Base-by-base conservation (phyloP, 1,140 invertebrate species). In the Chironomus tepperi region DNA sequence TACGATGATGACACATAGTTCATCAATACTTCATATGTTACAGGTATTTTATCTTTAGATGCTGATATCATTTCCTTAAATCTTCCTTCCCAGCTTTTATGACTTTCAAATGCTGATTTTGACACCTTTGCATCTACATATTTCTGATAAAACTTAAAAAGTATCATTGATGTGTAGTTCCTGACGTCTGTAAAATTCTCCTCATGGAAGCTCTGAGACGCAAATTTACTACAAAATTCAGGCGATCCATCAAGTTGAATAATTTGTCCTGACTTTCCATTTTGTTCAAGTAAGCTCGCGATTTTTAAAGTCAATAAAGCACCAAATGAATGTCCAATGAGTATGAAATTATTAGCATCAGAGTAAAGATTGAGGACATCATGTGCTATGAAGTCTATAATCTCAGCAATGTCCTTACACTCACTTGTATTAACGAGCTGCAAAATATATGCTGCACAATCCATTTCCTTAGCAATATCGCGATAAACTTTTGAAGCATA, bases 271-370 rank as follows among this genome's bases (percentile, higher is more conserved):
- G 77, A 79, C 65, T 80, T 82, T 76, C 88, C 88, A 78, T 85
- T 79, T 21, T 79, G 81, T 82, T 91, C 89, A 34, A 91, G 79
- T 43, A 83, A 75, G 2, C 79, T 76, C 1, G 85, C 86, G 3
- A 89, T 74, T 78, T 89, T 85, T 6, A 90, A 74, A 2, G 85
- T 84, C 7, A 89, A 78, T 12, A 86, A 77, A n/a, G 84, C 80
- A 47, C 89, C 89, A 78, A 85, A 90, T 16, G 89, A 90, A 81
- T 90, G 90, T 5, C 87, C 88, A 24, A 90, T 81, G 0, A 91
- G 77, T 74, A 84, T 86, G 80, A 87, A 89, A 70, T 70, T 18
- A 2, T 70, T 6, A 19, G 8, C 9, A 19, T 70, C 10, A 19
- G 3, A 10, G 5, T 18, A 70, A 18, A 70, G 18, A 8, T 70